Evolutionary conservation across 2,797 vertebrate genomes (phyloP), one percentile per base, ranked within the genome.

Genomic region (Alcedo quadribrachys): DNA sequence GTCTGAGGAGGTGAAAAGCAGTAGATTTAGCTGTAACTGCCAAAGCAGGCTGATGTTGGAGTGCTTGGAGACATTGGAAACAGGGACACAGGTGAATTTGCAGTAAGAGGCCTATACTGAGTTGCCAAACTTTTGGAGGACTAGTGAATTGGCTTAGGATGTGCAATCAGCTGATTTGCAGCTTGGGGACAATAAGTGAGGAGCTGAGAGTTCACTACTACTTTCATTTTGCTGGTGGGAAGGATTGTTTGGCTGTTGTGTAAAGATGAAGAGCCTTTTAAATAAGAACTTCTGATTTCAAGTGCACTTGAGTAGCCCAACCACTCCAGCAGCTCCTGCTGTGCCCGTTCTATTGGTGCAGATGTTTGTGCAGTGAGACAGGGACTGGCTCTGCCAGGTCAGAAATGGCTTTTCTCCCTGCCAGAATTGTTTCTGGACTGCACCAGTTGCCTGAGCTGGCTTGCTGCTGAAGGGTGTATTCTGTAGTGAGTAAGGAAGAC

Each of bases 241-340:
- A 76, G 35, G 19, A 53, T 90, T 53, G 67, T 84, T 85, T 53
- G 63, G 51, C 74, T 85, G 15, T 80, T 79, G 50, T 86, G 32
- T 89, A 40, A 81, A 70, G 60, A 76, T 51, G 28, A 93, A 88
- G 83, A 90, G 88, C 57, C 53, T 90, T 95, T 90, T 90, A 92
- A 92, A 83, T 78, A 87, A 0, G 15, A 83, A 86, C 79, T 92
- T 58, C 45, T 94, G 92, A 87, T 92, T 96, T 95, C 75, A 65
- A 95, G 95, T 75, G 87, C 76, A 42, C 90, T 94, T 90, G 79
- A 90, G 60, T 93, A 87, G 89, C 86, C 81, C 4, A 2, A 11
- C 68, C 68, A 65, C 90, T 96, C 83, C 18, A 54, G 57, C 73
- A 68, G 62, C 58, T 85, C 93, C 87, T 85, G 89, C 92, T 92